Evolutionary conservation across 2,888 invertebrate genomes (phyloP).

Genomic region (Amiota minor): DNA sequence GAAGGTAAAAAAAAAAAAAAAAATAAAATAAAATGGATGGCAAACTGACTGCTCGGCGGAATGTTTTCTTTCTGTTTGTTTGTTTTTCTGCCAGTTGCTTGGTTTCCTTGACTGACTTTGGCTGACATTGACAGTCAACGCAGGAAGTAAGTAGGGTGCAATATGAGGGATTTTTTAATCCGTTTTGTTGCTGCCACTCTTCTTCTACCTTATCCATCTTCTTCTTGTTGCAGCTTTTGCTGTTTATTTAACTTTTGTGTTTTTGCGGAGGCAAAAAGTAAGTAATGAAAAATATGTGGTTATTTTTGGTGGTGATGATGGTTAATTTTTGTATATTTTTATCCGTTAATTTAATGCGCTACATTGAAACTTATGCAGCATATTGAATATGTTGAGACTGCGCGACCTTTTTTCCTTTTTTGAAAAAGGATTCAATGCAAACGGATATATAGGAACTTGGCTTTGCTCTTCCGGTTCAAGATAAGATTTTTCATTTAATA

Average conservation of each 20-base stretch:
- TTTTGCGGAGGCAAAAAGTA: background rate
- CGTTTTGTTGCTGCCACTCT: background rate
- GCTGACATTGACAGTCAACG: constrained; percentile 32
- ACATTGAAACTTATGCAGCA: background rate
- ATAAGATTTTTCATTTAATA: constrained; percentile 48
- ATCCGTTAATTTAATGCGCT: background rate
- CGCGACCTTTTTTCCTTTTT: background rate
- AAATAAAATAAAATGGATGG: background rate
- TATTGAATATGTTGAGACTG: background rate
- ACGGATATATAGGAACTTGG: constrained; percentile 35
- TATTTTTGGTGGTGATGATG: constrained; percentile 32
- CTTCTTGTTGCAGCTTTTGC: background rate
- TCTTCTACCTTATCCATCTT: background rate
- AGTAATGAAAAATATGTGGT: constrained; percentile 40
- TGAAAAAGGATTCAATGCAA: constrained; percentile 33
- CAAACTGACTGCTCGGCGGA: background rate
- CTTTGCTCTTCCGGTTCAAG: constrained; percentile 44
- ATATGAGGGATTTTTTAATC: constrained; percentile 16
- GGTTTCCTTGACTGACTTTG: background rate
- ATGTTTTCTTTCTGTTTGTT: constrained; percentile 2
- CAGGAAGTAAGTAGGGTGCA: background rate
- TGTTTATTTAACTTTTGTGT: background rate
- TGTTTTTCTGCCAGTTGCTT: background rate
- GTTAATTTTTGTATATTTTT: constrained; percentile 39
- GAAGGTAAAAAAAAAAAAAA: constrained; percentile 1